Evolutionary conservation across 2,797 vertebrate genomes (phyloP).

Genomic region (Melanogrammus aeglefinus): DNA sequence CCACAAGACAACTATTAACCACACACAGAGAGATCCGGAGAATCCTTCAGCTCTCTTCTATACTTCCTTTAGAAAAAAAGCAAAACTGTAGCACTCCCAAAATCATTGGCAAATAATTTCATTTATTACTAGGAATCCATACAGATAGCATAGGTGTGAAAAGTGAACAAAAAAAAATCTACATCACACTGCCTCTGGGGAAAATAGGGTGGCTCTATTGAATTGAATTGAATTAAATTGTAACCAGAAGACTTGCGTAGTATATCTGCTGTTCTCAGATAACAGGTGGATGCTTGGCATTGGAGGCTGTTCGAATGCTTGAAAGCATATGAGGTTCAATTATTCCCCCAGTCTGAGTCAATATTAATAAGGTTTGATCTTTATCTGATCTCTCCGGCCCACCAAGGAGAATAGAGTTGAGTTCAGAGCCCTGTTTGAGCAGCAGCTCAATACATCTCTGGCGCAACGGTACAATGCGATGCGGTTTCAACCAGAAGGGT

Average conservation of each 20-base stretch:
- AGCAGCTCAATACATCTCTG: conserved; percentile 73
- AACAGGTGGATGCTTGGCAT: conserved; percentile 64
- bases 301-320: conserved; percentile 67
- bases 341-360: conserved; percentile 73
- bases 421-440: conserved; percentile 74
- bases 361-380: conserved; percentile 80
- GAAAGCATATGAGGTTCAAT: conserved; percentile 71
- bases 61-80: neutral
- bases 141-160: conserved; percentile 47
- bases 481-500: conserved; percentile 56
- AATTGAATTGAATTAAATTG: conserved; percentile 74
- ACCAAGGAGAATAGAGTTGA: conserved; percentile 77
- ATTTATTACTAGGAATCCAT: conserved; percentile 47
- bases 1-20: conserved; percentile 55
- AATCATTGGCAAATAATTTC: conserved; percentile 46
- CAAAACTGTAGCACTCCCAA: neutral
- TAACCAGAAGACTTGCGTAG: conserved; percentile 71
- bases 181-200: conserved; percentile 53
- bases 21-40: conserved; percentile 43
- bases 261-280: conserved; percentile 75
- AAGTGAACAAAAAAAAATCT: conserved; percentile 38
- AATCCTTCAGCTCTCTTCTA: conserved; percentile 38
- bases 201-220: conserved; percentile 61
- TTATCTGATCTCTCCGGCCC: conserved; percentile 74
- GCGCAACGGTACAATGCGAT: conserved; percentile 68